These are phyloP conservation scores for Trichomycterus rosablanca DNA, from an alignment of 2,113 vertebrate genomes.

Conservation along the genomic window DNA sequence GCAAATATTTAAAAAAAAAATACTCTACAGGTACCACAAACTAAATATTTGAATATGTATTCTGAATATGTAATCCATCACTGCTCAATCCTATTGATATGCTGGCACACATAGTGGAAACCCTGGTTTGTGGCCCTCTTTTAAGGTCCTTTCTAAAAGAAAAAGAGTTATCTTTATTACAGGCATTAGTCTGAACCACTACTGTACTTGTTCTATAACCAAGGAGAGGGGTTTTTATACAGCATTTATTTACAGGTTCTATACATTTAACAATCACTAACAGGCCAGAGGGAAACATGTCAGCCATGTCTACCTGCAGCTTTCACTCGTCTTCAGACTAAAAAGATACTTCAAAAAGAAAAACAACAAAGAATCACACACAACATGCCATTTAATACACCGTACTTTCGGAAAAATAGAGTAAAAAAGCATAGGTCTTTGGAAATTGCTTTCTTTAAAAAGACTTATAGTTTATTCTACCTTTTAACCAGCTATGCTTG, in stretches of 20 bases:
- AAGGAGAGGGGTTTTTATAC: slow-evolving; percentile 66
- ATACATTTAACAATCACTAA: slow-evolving; percentile 72
- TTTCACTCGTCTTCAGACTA: slow-evolving; percentile 38
- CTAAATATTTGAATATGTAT: too few species aligned
- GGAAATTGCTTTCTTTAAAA: slow-evolving; percentile 60
- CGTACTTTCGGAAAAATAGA: slow-evolving; percentile 49
- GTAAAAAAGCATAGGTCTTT: slow-evolving; percentile 63
- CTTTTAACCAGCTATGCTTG: slow-evolving; percentile 58
- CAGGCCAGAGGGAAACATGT: slow-evolving; percentile 50
- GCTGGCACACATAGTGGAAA: too few species aligned
- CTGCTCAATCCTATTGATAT: too few species aligned
- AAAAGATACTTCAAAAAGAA: slow-evolving; percentile 37
- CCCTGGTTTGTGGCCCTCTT: too few species aligned
- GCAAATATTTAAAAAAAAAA: too few species aligned
- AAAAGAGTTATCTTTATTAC: too few species aligned
- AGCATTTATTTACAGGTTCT: slow-evolving; percentile 79
- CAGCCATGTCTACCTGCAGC: slow-evolving; percentile 46
- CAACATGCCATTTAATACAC: slow-evolving; percentile 55
- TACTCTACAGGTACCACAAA: too few species aligned
- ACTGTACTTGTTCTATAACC: slow-evolving; percentile 68
- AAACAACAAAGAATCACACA: slow-evolving; percentile 33
- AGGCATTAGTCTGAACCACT: slow-evolving; percentile 47
- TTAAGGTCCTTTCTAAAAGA: too few species aligned
- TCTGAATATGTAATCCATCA: too few species aligned
- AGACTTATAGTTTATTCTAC: slow-evolving; percentile 68